A percentile compares a stretch with the other conserved stretches of the same genome.
Evolutionary conservation across 2,113 vertebrate genomes (phyloP).

Genomic region (Rhadina sibilatrix): DNA sequence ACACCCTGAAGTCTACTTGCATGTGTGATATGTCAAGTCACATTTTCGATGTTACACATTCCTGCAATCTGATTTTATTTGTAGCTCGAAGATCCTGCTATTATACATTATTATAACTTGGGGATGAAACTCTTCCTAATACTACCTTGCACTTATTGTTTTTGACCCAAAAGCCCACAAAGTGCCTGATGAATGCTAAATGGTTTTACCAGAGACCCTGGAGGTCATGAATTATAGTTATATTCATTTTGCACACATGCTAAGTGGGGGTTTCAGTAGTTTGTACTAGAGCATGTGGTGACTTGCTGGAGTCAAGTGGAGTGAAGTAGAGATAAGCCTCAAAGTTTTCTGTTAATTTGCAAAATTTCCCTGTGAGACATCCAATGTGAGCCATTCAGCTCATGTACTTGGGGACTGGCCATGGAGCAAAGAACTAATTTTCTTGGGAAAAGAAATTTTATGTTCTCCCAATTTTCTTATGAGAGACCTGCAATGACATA

Average conservation of each 20-base stretch:
- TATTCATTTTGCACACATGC: conserved; percentile 7
- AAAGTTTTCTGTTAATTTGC: not conserved
- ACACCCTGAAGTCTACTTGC: not conserved
- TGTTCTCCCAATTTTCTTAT: not conserved
- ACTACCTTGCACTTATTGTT: conserved; percentile 21
- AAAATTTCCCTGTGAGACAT: not conserved
- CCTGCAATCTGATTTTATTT: not conserved
- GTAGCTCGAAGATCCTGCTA: not conserved
- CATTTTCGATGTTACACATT: not conserved
- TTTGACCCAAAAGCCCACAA: conserved; percentile 35
- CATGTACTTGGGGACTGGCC: no score
- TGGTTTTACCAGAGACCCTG: conserved; percentile 21
- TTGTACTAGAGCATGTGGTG: not conserved
- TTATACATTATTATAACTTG: conserved; percentile 18
- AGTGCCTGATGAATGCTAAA: conserved; percentile 37
- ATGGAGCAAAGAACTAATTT: not conserved
- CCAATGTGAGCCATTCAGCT: not conserved
- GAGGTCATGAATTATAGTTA: conserved; percentile 41
- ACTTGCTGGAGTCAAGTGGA: not conserved
- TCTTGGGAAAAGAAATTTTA: not conserved
- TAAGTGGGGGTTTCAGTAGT: conserved; percentile 48
- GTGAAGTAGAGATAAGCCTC: not conserved
- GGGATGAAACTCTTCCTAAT: conserved; percentile 25
- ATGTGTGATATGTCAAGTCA: not conserved
- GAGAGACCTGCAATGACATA: fast-evolving